A percentile compares a stretch with the other conserved stretches of the same genome.
Evolutionary conservation across 2,888 invertebrate genomes (phyloP).

Genomic region (Graphium colonna): DNA sequence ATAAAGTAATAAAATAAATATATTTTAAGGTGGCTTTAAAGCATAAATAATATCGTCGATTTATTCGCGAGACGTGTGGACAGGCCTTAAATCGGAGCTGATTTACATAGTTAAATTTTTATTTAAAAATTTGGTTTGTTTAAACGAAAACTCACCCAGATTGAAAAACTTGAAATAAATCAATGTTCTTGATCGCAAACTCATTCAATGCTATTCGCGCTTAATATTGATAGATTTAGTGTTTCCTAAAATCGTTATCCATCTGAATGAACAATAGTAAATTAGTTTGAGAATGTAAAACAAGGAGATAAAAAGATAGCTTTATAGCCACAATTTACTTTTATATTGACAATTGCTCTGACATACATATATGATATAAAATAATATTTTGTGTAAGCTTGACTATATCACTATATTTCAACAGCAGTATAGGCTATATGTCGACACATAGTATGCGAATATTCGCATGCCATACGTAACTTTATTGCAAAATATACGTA

Average conservation of each 20-base stretch:
- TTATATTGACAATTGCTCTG: too few species aligned
- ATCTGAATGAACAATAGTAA: neutral
- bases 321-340: too few species aligned
- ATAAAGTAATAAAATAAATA: too few species aligned
- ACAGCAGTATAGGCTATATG: too few species aligned
- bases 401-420: too few species aligned
- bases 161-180: constrained; percentile 2
- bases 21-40: too few species aligned
- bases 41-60: neutral
- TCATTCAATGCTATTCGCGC: neutral
- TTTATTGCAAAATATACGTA: too few species aligned
- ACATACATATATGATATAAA: too few species aligned
- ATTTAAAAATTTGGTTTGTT: constrained; percentile 1
- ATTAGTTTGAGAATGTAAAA: neutral
- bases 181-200: neutral
- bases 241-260: neutral
- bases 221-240: neutral
- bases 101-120: constrained; percentile 5
- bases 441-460: too few species aligned
- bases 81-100: neutral
- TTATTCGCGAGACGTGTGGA: neutral
- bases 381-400: too few species aligned
- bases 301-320: neutral
- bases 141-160: constrained; percentile 3
- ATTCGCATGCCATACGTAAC: too few species aligned